Evolutionary conservation across 1,140 invertebrate species (phyloP).

Genomic region (Drosophila ercepeae): DNA sequence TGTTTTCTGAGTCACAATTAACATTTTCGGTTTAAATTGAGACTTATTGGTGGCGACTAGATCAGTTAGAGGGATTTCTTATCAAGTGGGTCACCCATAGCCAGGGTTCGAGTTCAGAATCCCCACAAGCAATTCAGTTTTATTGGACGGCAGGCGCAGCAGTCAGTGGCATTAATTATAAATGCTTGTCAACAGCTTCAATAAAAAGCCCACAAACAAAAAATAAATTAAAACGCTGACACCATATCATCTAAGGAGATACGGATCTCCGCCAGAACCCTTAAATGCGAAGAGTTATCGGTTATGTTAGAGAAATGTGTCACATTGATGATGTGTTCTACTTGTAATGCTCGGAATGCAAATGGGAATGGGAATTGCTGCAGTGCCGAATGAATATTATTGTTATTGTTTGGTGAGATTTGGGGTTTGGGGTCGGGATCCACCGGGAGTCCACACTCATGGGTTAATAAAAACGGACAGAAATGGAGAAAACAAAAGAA

Average conservation of each 20-base stretch:
- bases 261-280: slow-evolving; percentile 13
- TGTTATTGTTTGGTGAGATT: slow-evolving; percentile 35
- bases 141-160: slow-evolving; percentile 34
- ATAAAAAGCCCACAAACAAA: slow-evolving; percentile 29
- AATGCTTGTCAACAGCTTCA: slow-evolving; percentile 42
- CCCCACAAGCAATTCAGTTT: slow-evolving; percentile 27
- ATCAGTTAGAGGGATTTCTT: slow-evolving; percentile 14
- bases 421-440: background rate
- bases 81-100: slow-evolving; percentile 38
- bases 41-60: slow-evolving; percentile 12
- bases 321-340: slow-evolving; percentile 34
- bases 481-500: slow-evolving; percentile 42
- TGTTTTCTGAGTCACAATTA: slow-evolving; percentile 40
- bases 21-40: slow-evolving; percentile 25
- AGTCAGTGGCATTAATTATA: slow-evolving; percentile 49
- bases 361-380: slow-evolving; percentile 31
- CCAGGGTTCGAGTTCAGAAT: slow-evolving; percentile 32
- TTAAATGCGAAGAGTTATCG: slow-evolving; percentile 29
- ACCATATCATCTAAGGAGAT: slow-evolving; percentile 13
- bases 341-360: slow-evolving; percentile 35
- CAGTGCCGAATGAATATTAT: slow-evolving; percentile 55
- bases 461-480: slow-evolving; percentile 46
- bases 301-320: slow-evolving; percentile 42
- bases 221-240: background rate
- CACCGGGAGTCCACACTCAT: slow-evolving; percentile 20